Percentiles rank a stretch among this genome's conserved stretches.
phyloP scores from a whole-genome alignment of 2,888 invertebrate species.

The Falcaria lacertinaria region DNA sequence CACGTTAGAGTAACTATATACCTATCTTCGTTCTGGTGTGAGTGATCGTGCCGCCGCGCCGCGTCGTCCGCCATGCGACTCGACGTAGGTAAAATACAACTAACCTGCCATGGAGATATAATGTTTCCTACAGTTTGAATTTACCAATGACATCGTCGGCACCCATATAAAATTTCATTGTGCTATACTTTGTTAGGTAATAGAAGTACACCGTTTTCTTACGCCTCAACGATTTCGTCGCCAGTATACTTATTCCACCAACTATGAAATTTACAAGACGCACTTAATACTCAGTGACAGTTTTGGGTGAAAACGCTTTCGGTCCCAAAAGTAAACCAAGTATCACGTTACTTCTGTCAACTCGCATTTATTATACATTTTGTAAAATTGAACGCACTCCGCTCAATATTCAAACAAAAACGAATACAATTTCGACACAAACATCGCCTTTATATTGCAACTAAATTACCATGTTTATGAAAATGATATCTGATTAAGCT shows the following conservation, averaged over 20 bases:
- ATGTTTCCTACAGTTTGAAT: slow-evolving; percentile 55
- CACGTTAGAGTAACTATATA: slow-evolving; percentile 41
- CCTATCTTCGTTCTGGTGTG: slow-evolving; percentile 35
- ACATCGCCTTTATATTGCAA: slow-evolving; percentile 53
- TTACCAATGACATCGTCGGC: slow-evolving; percentile 66
- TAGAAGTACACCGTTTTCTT: slow-evolving; percentile 60
- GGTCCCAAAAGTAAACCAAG: slow-evolving; percentile 23
- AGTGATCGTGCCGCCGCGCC: slow-evolving; percentile 36
- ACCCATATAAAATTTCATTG: slow-evolving; percentile 64
- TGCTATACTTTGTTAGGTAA: slow-evolving; percentile 62
- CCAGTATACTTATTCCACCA: slow-evolving; percentile 50
- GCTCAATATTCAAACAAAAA: slow-evolving; percentile 9
- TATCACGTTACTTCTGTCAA: slow-evolving; percentile 37
- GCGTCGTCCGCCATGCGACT: slow-evolving; percentile 24
- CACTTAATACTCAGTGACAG: slow-evolving; percentile 56
- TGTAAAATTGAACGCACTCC: neutral
- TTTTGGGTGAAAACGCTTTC: slow-evolving; percentile 49
- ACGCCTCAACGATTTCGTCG: slow-evolving; percentile 51
- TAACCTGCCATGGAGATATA: slow-evolving; percentile 41
- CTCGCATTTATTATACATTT: slow-evolving; percentile 24
- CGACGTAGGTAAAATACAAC: slow-evolving; percentile 40
- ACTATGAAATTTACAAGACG: slow-evolving; percentile 57
- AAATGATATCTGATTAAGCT: slow-evolving; percentile 64
- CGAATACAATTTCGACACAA: slow-evolving; percentile 31
- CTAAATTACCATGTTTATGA: slow-evolving; percentile 61